A percentile compares a stretch with the other conserved stretches of the same genome.
phyloP scores from a whole-genome alignment of 2,888 invertebrate species.

The Venustoraphidia nigricollis region DNA sequence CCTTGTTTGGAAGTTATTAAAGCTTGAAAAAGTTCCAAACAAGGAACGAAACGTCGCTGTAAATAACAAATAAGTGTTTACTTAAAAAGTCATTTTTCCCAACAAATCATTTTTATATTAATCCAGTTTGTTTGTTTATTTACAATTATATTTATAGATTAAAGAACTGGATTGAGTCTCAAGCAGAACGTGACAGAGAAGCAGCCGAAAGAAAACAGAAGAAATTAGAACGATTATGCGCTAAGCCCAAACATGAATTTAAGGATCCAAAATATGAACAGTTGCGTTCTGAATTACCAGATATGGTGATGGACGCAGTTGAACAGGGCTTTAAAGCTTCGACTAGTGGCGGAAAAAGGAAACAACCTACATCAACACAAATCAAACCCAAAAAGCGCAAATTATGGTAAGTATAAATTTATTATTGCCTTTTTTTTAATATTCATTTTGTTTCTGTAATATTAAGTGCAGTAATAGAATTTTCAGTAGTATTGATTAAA shows the following conservation, averaged over 20 bases:
- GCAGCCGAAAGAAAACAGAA: conserved; percentile 57
- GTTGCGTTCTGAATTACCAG: conserved; percentile 57
- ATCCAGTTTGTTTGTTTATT: neutral
- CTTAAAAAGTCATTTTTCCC: no score
- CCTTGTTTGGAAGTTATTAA: no score
- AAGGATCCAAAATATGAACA: conserved; percentile 67
- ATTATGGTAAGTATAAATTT: conserved; percentile 21
- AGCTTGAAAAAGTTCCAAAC: no score
- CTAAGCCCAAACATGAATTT: conserved; percentile 74
- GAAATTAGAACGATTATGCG: conserved; percentile 61
- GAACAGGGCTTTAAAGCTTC: conserved; percentile 64
- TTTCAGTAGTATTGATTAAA: no score
- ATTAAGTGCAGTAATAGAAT: no score
- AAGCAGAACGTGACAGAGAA: conserved; percentile 70
- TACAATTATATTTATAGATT: conserved; percentile 34
- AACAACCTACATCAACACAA: conserved; percentile 13
- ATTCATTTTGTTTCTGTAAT: no score
- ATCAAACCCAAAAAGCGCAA: conserved; percentile 22
- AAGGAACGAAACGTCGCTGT: no score
- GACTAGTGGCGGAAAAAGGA: conserved; percentile 28
- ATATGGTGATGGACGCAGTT: conserved; percentile 71
- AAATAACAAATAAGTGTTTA: no score
- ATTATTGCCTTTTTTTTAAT: no score
- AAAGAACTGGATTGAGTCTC: conserved; percentile 79
- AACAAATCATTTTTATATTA: no score